Conservation (phyloP, 92 coral and sea anemone species). For the Pocillopora grandis region DNA sequence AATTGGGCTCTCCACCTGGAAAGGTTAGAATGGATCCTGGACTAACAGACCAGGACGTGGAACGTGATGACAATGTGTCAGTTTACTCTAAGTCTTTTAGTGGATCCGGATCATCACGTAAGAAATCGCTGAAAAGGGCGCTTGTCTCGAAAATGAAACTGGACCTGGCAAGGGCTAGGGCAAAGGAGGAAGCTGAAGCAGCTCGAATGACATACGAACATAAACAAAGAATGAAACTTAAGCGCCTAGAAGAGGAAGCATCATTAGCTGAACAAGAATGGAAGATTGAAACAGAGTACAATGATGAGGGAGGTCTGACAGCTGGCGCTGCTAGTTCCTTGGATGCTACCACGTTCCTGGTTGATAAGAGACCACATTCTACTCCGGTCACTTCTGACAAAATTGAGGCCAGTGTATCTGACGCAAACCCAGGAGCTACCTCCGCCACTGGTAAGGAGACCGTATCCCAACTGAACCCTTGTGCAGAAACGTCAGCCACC, state of each 20-base stretch:
- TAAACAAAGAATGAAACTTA: constrained; percentile 36
- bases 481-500: constrained; percentile 4
- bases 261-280: constrained; percentile 47
- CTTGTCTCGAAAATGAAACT: constrained; percentile 38
- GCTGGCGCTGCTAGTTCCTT: not conserved
- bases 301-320: constrained; percentile 11
- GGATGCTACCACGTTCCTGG: constrained; percentile 11
- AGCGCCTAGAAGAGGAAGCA: constrained; percentile 51
- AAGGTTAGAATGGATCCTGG: not conserved
- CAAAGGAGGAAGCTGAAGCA: constrained; percentile 49
- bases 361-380: constrained; percentile 23
- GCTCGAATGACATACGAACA: constrained; percentile 33
- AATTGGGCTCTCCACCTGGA: constrained; percentile 15
- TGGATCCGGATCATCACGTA: constrained; percentile 23
- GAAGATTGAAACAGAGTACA: constrained; percentile 37
- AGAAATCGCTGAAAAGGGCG: constrained; percentile 29
- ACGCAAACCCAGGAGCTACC: constrained; percentile 10
- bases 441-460: not conserved
- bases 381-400: constrained; percentile 12
- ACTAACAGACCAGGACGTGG: not conserved
- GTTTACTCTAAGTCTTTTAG: not conserved
- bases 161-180: constrained; percentile 50
- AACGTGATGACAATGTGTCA: constrained; percentile 6
- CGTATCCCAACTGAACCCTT: constrained; percentile 1
- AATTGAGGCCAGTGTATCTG: not conserved